Percentiles rank a stretch among this genome's conserved stretches.
Conservation (phyloP, 2,797 vertebrate species). For the Fistularia tabacaria region DNA sequence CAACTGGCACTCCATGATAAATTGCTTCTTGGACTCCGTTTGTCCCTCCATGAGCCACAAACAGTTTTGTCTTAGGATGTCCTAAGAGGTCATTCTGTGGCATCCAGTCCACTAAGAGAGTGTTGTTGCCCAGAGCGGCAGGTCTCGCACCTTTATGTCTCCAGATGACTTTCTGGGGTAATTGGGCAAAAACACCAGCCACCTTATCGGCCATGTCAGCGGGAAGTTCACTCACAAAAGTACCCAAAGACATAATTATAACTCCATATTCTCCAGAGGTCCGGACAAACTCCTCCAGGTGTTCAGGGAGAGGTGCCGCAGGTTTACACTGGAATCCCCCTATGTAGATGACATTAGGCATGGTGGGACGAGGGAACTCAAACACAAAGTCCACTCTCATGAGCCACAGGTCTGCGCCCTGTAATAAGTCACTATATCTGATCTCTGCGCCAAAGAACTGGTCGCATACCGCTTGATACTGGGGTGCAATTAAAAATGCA, state of each 20-base stretch:
- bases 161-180: conserved; percentile 74
- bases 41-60: conserved; percentile 72
- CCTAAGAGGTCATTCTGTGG: conserved; percentile 73
- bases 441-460: conserved; percentile 55
- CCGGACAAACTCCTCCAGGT: conserved; percentile 68
- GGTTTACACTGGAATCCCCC: conserved; percentile 75
- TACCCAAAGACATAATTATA: conserved; percentile 75
- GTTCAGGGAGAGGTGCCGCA: conserved; percentile 54
- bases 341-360: conserved; percentile 75
- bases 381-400: conserved; percentile 75
- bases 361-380: conserved; percentile 74
- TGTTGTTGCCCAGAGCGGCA: conserved; percentile 63
- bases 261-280: conserved; percentile 71
- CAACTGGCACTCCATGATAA: conserved; percentile 57
- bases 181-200: conserved; percentile 58
- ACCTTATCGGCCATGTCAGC: conserved; percentile 53
- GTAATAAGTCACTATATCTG: conserved; percentile 52
- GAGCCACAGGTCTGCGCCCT: conserved; percentile 70
- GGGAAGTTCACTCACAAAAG: conserved; percentile 55
- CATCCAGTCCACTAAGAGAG: conserved; percentile 67
- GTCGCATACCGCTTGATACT: conserved; percentile 55
- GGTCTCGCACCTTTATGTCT: conserved; percentile 56
- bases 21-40: conserved; percentile 69
- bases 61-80: conserved; percentile 60
- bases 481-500: conserved; percentile 14